A percentile compares a stretch with the other conserved stretches of the same genome.
Conservation (phyloP, 2,888 invertebrate species). For the Coleophora deauratella region DNA sequence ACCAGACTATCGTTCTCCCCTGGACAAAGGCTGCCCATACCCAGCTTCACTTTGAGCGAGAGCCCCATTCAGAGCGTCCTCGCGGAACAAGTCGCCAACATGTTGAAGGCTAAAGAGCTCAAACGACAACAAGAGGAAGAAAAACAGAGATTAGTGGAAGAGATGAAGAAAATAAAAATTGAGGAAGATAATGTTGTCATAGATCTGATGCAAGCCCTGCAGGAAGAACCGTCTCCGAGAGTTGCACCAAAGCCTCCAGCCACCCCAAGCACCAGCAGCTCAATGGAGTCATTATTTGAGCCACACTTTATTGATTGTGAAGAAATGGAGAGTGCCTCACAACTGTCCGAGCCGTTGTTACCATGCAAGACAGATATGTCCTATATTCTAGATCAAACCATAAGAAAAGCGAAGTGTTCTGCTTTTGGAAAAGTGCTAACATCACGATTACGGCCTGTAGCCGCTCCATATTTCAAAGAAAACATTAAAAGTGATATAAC, state of each 20-base stretch:
- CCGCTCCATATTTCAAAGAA: constrained; percentile 42
- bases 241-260: constrained; percentile 11
- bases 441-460: constrained; percentile 36
- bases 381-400: constrained; percentile 37
- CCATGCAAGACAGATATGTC: constrained; percentile 47
- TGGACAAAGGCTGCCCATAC: constrained; percentile 34
- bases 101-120: constrained; percentile 52
- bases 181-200: constrained; percentile 39
- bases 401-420: constrained; percentile 39
- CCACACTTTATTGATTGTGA: constrained; percentile 27
- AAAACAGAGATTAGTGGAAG: constrained; percentile 29
- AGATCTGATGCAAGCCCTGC: constrained; percentile 46
- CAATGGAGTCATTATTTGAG: constrained; percentile 40
- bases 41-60: constrained; percentile 30
- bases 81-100: constrained; percentile 50
- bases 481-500: constrained; percentile 26
- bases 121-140: constrained; percentile 37
- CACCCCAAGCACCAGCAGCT: constrained; percentile 33
- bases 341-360: constrained; percentile 25
- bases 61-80: constrained; percentile 39
- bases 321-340: constrained; percentile 12
- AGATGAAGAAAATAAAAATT: constrained; percentile 28
- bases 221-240: constrained; percentile 20
- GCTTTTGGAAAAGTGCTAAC: constrained; percentile 49
- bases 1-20: constrained; percentile 27